Evolutionary conservation across 2,797 vertebrate genomes (phyloP), one percentile per base, ranked within the genome.

Genomic region (Oreochromis grahami): DNA sequence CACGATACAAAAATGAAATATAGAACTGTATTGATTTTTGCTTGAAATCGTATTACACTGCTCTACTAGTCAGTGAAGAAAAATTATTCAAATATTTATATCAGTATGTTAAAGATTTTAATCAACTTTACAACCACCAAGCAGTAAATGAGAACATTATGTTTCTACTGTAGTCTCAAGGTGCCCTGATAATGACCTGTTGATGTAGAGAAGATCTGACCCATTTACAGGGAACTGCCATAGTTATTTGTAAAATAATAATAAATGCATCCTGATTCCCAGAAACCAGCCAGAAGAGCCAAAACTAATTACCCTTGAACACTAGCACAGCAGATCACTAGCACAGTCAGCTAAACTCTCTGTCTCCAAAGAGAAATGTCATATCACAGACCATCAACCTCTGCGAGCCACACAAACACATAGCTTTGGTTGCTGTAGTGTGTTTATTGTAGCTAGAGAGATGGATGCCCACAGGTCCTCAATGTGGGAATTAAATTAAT

Each of bases 291-390:
- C 34, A 81, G 48, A 89, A 72, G 77, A 90, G 60, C 50, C 60
- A 43, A 84, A 86, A 79, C 21, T 45, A 93, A 93, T 94, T 90
- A 92, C 53, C 52, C 56, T 68, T 84, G 74, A 91, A 86, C 68
- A 63, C 34, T 21, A 38, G 60, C 60, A 55, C 48, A 82, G 70
- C 50, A 5, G 83, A 90, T 88, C 87, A 93, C 91, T 92, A 87
- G 68, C 81, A n/a, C 53, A 84, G 77, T 82, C 84, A 89, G 70
- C 87, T 19, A 45, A 60, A 87, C 88, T 83, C 83, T 83, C 86
- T 86, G 84, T 88, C 79, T 86, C 60, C 81, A 10, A 80, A 90
- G 83, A 90, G 79, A 83, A 82, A 87, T 86, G 79, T 84, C 77
- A 83, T 76, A 89, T 82, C 78, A 80, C 53, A 80, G 80, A 45